Evolutionary conservation across 2,113 vertebrate species (phyloP), one percentile per base, ranked within the genome.

Genomic region (Phalacrocorax aristotelis): DNA sequence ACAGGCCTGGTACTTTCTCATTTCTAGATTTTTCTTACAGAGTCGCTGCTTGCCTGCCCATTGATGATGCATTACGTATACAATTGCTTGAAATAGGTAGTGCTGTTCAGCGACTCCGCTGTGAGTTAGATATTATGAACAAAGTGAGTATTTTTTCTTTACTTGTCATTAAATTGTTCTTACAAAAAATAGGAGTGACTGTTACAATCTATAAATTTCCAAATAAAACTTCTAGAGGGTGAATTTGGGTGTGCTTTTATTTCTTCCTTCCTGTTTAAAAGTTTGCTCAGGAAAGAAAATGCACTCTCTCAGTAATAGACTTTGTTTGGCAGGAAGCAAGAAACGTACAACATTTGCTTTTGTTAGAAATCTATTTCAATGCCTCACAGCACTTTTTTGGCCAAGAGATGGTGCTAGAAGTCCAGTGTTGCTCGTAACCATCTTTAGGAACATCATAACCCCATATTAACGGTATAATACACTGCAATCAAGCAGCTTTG

Each of bases 61-160:
- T 99, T 57, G 99, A 99, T 29, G 99, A 99, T 58, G 98, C 97
- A 12, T 97, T 99, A 32, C 97, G 99, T 87, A 99, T 99, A 61
- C 99, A 99, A 96, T 97, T 99, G 84, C 98, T 99, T 52, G 98
- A 99, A 96, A 99, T 99, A 23, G 99, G 99, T 40, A 99, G 99
- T 30, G 99, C 99, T 72, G 99, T 99, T 83, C 99, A 99, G 96
- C 98, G 99, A 70, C 98, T 99, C 7, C 99, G 99, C 64, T 99
- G 99, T 92, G 99, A 99, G 88, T 83, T 99, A 22, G 99, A 99
- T 94, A 99, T 99, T 88, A 99, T 99, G 99, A 99, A 99, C 97
- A 99, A 98, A 97, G 99, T 99, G 97, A 98, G 98, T 97, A 9
- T 5, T 20, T 5, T 5, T 12, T 5, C 14, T 68, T 75, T 10